Evolutionary conservation across 2,888 invertebrate species (phyloP).

Genomic region (Netelia melanura): DNA sequence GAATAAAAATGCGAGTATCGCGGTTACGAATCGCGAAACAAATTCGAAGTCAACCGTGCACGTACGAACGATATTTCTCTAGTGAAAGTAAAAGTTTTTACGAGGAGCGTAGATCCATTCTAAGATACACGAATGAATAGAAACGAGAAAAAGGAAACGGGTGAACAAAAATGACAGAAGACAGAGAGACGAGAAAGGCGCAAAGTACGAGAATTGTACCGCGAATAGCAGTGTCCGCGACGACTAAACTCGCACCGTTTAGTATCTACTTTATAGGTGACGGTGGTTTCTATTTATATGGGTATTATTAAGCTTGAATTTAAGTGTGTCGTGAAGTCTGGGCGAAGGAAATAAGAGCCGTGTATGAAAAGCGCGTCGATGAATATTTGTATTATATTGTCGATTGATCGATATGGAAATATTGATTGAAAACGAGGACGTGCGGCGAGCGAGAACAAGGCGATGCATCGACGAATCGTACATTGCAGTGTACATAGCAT

Average conservation of each 20-base stretch:
- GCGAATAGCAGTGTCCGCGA: slow-evolving; percentile 33
- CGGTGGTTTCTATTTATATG: slow-evolving; percentile 77
- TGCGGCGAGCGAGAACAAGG: too few species aligned
- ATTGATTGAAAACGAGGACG: slow-evolving; percentile 10
- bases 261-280: slow-evolving; percentile 76
- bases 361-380: slow-evolving; percentile 10
- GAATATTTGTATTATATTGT: slow-evolving; percentile 40
- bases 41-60: too few species aligned
- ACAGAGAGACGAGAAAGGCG: neutral
- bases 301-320: slow-evolving; percentile 74
- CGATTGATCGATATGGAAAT: slow-evolving; percentile 7
- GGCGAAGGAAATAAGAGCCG: neutral
- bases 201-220: slow-evolving; percentile 27
- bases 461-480: slow-evolving; percentile 29
- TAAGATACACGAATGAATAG: neutral
- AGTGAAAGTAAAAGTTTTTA: neutral
- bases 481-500: slow-evolving; percentile 41
- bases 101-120: neutral
- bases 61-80: neutral
- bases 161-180: slow-evolving; percentile 23
- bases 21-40: neutral
- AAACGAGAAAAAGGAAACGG: slow-evolving; percentile 7
- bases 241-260: slow-evolving; percentile 63
- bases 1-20: neutral
- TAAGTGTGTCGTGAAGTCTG: slow-evolving; percentile 67